Percentiles rank a stretch among this genome's conserved stretches.
Conservation (phyloP, 2,113 vertebrate genomes). For the Thamnophis sirtalis region DNA sequence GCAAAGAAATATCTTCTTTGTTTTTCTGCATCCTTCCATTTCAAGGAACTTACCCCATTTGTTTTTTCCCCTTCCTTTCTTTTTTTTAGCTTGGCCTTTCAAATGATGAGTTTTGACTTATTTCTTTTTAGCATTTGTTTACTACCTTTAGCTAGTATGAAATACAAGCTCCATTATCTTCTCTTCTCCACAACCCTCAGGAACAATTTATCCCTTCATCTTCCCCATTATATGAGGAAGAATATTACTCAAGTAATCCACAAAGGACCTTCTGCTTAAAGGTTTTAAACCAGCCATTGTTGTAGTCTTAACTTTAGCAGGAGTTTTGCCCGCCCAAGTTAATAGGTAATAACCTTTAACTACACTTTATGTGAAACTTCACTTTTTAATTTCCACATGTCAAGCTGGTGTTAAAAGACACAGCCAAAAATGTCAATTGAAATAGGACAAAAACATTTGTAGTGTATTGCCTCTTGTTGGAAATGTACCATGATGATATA, state of each 20-base stretch:
- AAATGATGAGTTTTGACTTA: not conserved
- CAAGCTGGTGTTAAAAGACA: not conserved
- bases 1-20: not conserved
- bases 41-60: not conserved
- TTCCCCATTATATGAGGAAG: not conserved
- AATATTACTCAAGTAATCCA: not conserved
- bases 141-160: not conserved
- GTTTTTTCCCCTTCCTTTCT: not conserved
- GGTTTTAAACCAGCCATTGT: not conserved
- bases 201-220: not conserved
- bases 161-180: not conserved
- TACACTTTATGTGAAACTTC: not conserved
- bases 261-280: not conserved
- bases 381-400: not conserved
- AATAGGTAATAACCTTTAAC: not conserved
- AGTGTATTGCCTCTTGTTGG: not conserved
- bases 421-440: not conserved
- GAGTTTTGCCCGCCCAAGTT: not conserved
- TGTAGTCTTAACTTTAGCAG: not conserved
- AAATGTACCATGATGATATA: not conserved
- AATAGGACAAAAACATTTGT: not conserved
- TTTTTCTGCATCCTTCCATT: not conserved
- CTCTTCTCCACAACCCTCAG: not conserved
- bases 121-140: not conserved
- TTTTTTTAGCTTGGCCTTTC: not conserved